Base-by-base conservation (phyloP, 2,113 vertebrate genomes). In the Lathamus discolor region DNA sequence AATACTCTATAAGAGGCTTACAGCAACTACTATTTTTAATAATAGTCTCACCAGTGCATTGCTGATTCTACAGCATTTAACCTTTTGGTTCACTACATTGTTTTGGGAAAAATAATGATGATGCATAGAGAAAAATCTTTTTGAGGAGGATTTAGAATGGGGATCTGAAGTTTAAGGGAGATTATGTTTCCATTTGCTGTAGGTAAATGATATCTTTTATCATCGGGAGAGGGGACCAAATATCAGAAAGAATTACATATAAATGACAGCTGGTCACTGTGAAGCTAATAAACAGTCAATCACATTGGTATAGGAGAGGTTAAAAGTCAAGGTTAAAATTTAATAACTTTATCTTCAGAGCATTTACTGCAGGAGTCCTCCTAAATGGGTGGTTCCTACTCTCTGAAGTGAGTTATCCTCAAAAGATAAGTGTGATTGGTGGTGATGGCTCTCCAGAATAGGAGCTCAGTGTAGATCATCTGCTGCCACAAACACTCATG, bases 1-100 rank as follows among this genome's bases (percentile, higher is more conserved):
- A 92, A 77, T 88, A 67, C 33, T 68, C 49, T 29, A 13, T 78
- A 88, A 94, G 90, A 95, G 43, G 79, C 72, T 96, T 97, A 95
- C 43, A 88, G 29, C 46, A 81, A 51, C 43, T 85, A 54, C 87
- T 59, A 55, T 77, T 94, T 95, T 90, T 93, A 88, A 69, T 86
- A 91, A 49, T 61, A 70, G 64, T 64, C 20, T 86, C 6, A 0
- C 43, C 37, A 43, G 46, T 82, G 39, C 66, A 41, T 90, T 88
- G 33, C 46, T 51, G 75, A 61, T 83, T 78, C 64, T 75, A 41
- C 52, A 68, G 13, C 52, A 27, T 92, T 97, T 92, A 73, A 64
- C 61, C 73, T 94, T 74, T 94, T 93, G 29, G 35, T 81, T 90
- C 37, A 20, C 55, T 75, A 33, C 33, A n/a, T 22, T 75, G 79